These are phyloP conservation scores for Kradibia gibbosae DNA, from an alignment of 1,140 invertebrate genomes.

Conservation along the genomic window DNA sequence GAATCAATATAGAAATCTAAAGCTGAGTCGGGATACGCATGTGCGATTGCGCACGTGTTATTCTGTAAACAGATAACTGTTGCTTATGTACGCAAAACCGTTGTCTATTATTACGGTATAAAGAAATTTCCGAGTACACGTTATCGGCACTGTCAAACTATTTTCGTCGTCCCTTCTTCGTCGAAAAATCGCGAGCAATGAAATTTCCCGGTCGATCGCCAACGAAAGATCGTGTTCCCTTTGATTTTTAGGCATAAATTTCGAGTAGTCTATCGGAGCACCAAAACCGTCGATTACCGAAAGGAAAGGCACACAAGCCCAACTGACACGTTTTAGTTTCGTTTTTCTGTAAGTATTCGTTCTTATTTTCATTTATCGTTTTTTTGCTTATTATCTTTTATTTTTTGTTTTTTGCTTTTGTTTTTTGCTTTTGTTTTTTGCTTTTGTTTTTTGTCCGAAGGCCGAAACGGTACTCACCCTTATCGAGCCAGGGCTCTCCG, in stretches of 20 bases:
- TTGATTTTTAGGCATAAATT: conserved; percentile 56
- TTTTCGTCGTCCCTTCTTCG: background rate
- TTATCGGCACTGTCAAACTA: background rate
- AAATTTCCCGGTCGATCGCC: conserved; percentile 48
- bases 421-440: conserved; percentile 1
- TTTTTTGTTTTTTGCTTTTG: conserved; percentile 14
- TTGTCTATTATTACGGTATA: conserved; percentile 31
- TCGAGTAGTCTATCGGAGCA: conserved; percentile 71
- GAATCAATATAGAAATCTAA: background rate
- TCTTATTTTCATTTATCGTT: background rate
- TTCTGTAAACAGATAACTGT: conserved; percentile 6
- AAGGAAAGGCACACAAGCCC: conserved; percentile 22
- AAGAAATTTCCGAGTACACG: background rate
- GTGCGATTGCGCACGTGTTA: conserved; percentile 18
- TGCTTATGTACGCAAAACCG: conserved; percentile 20
- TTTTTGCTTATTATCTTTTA: background rate
- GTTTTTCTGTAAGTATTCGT: background rate
- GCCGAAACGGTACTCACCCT: conserved; percentile 68
- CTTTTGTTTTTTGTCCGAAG: conserved; percentile 45
- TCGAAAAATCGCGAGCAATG: conserved; percentile 40
- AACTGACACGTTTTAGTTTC: conserved; percentile 14
- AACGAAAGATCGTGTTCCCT: conserved; percentile 11
- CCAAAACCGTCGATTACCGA: conserved; percentile 62
- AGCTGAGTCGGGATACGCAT: conserved; percentile 28
- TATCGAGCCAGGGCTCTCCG: background rate